Base-by-base conservation (phyloP, 2,888 invertebrate genomes). In the Torymus auratus region DNA sequence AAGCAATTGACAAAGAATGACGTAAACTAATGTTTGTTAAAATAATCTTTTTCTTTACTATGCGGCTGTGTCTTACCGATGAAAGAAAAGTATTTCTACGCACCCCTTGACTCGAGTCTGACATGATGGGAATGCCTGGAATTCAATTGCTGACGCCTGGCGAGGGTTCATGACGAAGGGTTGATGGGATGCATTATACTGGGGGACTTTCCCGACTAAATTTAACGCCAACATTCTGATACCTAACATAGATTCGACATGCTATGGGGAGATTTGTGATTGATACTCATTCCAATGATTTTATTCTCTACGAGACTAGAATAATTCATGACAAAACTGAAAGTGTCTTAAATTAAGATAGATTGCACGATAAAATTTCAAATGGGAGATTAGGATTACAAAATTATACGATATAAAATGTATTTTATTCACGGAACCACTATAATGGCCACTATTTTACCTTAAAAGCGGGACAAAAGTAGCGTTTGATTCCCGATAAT, bases 161-260 rank as follows among this genome's bases (percentile, higher is more conserved):
- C 74, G 84, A 83, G 81, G 84, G 87, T 86, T 85, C 86, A 81
- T 85, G n/a, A 82, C 87, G 88, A 87, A 88, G 89, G 89, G 88
- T 88, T 88, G 86, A 84, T 88, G 88, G 88, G 88, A 89, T 88
- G 88, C 88, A 89, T 88, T 87, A 87, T 88, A 86, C 84, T 52
- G 55, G 68, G 28, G 68, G 28, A 56, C 60, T 71, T 60, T 53
- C 58, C 58, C 11, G 23, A 14, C 23, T 52, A 58, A 71, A 71
- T 78, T 71, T 58, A 71, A 78, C 52, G 60, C 60, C 61, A 52
- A 60, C 78, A 60, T 72, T 67, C 52, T 71, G 71, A 78, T 65
- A 67, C 17, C 23, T 17, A 68, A 53, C n/a, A 78, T 62, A 14
- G 68, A 79, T 79, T 79, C 67, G 79, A 78, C 67, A 52, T 71